These are phyloP conservation scores for Spermophilus dauricus DNA, from an alignment of 2,113 vertebrate genomes.

Conservation along the genomic window DNA sequence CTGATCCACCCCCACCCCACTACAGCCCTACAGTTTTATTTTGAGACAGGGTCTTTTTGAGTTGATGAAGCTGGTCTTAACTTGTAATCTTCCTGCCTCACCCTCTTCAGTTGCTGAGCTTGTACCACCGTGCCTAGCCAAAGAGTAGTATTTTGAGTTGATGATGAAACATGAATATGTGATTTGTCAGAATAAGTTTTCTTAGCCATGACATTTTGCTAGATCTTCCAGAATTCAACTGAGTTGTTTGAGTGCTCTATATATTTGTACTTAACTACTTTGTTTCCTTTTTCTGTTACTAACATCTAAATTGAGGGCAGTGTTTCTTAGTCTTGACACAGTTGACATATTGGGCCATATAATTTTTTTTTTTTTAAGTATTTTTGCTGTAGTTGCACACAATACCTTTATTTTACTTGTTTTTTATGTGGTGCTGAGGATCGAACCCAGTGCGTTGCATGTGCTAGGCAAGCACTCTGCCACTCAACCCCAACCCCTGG, in stretches of 20 bases:
- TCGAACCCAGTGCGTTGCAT: no score
- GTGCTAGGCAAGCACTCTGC: no score
- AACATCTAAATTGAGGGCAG: background rate
- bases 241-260: background rate
- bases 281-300: conserved; percentile 46
- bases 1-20: no score
- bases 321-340: background rate
- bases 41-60: no score
- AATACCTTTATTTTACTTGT: no score
- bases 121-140: no score
- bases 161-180: background rate
- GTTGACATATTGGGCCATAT: background rate
- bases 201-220: background rate
- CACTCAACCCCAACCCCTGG: no score
- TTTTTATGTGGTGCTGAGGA: no score
- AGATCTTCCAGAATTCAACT: conserved; percentile 30
- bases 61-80: no score
- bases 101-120: no score
- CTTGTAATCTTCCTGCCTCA: no score
- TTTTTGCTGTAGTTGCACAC: background rate
- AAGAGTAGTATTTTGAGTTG: conserved; percentile 28
- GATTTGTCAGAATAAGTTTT: conserved; percentile 4
- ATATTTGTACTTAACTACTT: background rate
- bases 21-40: no score
- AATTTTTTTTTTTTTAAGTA: background rate